Conservation (phyloP, 2,113 vertebrate species). For the Heteronetta atricapilla region DNA sequence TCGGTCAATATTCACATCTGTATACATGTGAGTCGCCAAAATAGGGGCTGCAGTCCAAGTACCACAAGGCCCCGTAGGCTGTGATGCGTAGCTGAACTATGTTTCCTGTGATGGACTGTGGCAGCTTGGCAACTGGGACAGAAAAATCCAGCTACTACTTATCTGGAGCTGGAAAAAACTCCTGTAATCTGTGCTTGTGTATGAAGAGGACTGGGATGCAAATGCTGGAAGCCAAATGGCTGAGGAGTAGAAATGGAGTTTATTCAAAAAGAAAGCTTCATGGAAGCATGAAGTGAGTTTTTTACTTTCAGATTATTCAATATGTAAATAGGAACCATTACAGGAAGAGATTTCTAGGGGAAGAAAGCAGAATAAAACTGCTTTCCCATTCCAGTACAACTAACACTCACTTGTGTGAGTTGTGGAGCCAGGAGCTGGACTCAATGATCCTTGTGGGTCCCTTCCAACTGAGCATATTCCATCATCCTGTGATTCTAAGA, state of each 20-base stretch:
- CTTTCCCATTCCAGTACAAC: neutral
- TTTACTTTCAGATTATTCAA: neutral
- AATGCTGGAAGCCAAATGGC: constrained; percentile 11
- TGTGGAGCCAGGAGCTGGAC: too few species aligned
- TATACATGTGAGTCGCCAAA: neutral
- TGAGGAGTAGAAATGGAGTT: neutral
- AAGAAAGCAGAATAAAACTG: neutral
- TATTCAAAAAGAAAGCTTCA: neutral
- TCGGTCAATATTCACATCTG: neutral
- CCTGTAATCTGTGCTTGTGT: neutral
- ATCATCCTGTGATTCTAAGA: too few species aligned
- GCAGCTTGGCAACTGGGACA: neutral
- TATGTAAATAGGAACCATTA: neutral
- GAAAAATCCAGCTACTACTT: constrained; percentile 35
- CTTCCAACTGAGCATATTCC: too few species aligned
- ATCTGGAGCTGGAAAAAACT: constrained; percentile 25
- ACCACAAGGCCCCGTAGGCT: neutral
- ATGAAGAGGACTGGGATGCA: neutral
- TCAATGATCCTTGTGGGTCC: too few species aligned
- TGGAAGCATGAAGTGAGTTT: constrained; percentile 75
- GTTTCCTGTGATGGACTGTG: neutral
- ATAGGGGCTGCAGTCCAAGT: neutral
- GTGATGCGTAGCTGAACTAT: neutral
- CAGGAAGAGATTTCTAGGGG: neutral
- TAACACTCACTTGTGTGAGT: neutral